Evolutionary conservation across 2,888 invertebrate genomes (phyloP), one percentile per base, ranked within the genome.

Genomic region (Argynnis bischoffii): DNA sequence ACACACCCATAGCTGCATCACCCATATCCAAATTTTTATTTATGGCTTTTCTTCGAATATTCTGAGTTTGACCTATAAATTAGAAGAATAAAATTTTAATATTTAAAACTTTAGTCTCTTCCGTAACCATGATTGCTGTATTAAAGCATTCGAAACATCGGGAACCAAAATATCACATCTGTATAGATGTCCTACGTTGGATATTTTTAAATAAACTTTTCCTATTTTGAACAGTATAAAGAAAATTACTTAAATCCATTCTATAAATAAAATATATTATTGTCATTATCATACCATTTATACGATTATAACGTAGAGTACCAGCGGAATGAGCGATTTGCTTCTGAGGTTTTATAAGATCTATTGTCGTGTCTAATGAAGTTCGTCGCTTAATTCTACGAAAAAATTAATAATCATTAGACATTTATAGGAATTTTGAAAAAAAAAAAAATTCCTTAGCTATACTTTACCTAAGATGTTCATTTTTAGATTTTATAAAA

Each of bases 271-370:
- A 11, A 14, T 13, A 31, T 6, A 35, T 35, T 6, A 35, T 35
- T 35, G 14, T 46, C 5, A 11, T 15, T 6, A 3, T 41, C 47
- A 61, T 76, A 81, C 90, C 87, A 79, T 87, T 86, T 68, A 74
- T 82, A 54, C 81, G 80, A 63, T 76, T 82, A 64, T 83, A 80
- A 11, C 91, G 85, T 61, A 90, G 72, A 6, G 89, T 86, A 48
- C 90, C 92, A n/a, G 92, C 92, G 26, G 92, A 92, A 74, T 92
- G 89, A 0, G 90, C 89, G 14, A 81, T 77, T 47, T 76, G 75
- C 47, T 81, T 73, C 70, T 85, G 82, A 8, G 88, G 80, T 75
- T 89, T 90, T 69, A 79, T 73, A 64, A 85, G 76, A 69, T 90
- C 89, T 78, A 87, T 81, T 11, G 81, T 81, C 5, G 85, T 80